phyloP scores from a whole-genome alignment of 1,140 invertebrate species.

The Papilio machaon region DNA sequence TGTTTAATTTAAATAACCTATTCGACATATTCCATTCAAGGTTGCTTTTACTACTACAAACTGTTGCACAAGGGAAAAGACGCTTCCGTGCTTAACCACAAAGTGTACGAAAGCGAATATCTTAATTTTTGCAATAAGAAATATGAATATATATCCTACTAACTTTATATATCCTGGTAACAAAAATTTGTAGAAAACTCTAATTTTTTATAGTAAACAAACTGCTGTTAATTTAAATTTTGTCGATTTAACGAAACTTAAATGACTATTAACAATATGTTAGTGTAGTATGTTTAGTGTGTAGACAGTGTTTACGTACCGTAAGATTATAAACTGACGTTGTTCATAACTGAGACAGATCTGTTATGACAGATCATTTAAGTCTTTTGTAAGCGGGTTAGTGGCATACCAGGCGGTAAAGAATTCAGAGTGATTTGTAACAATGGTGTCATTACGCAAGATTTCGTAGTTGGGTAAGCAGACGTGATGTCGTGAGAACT shows the following conservation, averaged over 20 bases:
- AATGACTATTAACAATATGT: too few relatives aligned
- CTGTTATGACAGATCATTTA: slow-evolving; percentile 18
- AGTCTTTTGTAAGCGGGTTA: slow-evolving; percentile 18
- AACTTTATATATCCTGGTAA: too few relatives aligned
- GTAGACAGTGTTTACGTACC: background rate
- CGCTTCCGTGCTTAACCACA: background rate
- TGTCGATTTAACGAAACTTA: too few relatives aligned
- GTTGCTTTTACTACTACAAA: background rate
- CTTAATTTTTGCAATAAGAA: background rate
- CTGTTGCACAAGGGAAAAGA: background rate
- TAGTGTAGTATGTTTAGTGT: too few relatives aligned
- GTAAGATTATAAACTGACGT: background rate
- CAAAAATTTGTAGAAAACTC: too few relatives aligned
- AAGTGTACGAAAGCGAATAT: background rate
- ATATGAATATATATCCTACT: too few relatives aligned
- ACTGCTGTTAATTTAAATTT: too few relatives aligned
- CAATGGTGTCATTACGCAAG: slow-evolving; percentile 13
- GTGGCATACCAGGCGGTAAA: background rate
- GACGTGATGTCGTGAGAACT: background rate
- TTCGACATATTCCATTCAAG: background rate
- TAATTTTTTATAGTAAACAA: too few relatives aligned
- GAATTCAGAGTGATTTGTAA: slow-evolving; percentile 19
- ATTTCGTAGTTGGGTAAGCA: slow-evolving; percentile 9
- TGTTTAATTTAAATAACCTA: background rate
- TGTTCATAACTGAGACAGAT: background rate